Evolutionary conservation across 2,113 vertebrate species (phyloP), one percentile per base, ranked within the genome.

Genomic region (Climacteris rufus): DNA sequence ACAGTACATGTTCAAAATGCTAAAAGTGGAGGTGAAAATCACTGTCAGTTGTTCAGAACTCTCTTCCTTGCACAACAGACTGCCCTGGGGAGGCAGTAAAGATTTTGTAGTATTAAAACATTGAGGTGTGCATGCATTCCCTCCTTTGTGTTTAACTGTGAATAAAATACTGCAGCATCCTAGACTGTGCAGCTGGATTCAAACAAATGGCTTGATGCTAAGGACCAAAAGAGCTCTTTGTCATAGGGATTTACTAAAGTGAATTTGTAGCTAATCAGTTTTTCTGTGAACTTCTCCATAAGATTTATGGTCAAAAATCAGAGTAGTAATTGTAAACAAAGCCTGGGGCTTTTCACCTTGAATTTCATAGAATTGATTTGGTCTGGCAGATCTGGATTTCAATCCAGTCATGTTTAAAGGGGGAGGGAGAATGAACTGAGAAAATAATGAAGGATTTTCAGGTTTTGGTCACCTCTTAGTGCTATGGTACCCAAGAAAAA

Each of bases 111-210:
- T 33, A 49, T 28, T 64, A 61, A 82, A 93, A 27, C 33, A 8
- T 53, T 2, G 2, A 13, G 22, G 21, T 11, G 11, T 69, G 21
- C n/a, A 25, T 39, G 31, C 5, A 1, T 40, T 44, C 2, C 1
- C 8, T 4, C 3, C 1, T 42, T 22, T 75, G 30, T 60, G 7
- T 76, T 76, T 81, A 76, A 47, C 13, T 77, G 33, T 59, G 14
- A 52, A 30, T 50, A 85, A 89, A 79, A 83, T 72, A 85, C 83
- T 87, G 70, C 78, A 80, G 56, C 49, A 59, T 87, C 78, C 75
- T 30, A 39, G 28, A 59, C 27, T 60, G 30, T 89, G n/a, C 64
- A 87, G 25, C 53, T 94, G 93, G 64, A 92, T 69, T 53, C 45
- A 88, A 77, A 92, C 25, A 78, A 87, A 65, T 75, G 2, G 28